Base-by-base conservation (phyloP, 2,888 invertebrate species). In the Oligia strigilis region DNA sequence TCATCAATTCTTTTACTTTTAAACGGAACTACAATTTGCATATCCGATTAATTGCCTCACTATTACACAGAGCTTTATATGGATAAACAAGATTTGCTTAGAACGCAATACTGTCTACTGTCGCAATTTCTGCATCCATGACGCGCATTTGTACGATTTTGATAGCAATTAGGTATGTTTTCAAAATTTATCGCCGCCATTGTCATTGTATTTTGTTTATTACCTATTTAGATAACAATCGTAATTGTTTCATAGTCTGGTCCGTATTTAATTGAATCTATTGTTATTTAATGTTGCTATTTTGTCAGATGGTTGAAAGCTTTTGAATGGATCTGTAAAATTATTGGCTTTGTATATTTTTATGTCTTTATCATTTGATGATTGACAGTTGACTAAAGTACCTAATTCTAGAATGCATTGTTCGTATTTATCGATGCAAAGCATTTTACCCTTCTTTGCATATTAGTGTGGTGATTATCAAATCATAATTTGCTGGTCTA, bases 111-210 rank as follows among this genome's bases (percentile, higher is more conserved):
- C 72, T 75, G 86, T 75, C 78, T 69, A 74, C 36, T 82, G 82
- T 77, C 72, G 78, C 71, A 75, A 81, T 81, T 78, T 81, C 88
- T 84, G 77, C 72, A 73, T 81, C 80, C 58, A 73, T 71, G 75
- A 55, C 29, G 73, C n/a, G n/a, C n/a, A n/a, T n/a, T n/a, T n/a
- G 72, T 83, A 80, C 58, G 66, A 78, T 89, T 88, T 89, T 83
- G 81, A 81, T 88, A 81, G 87, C 79, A 88, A 87, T 89, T 87
- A 88, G 76, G 77, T 82, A 85, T 79, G 77, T 77, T 86, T 83
- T 62, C 79, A 72, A 83, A 88, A 89, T 88, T 88, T 87, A 88
- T 86, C 11, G 72, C 71, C 64, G 9, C 55, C 65, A 83, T 89
- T 89, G 87, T 85, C 72, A 81, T 75, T 55, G 62, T 29, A 49